Percentiles rank a stretch among this genome's conserved stretches.
These are phyloP conservation scores for Solen grandis DNA, from an alignment of 1,140 invertebrate species.

Conservation along the genomic window DNA sequence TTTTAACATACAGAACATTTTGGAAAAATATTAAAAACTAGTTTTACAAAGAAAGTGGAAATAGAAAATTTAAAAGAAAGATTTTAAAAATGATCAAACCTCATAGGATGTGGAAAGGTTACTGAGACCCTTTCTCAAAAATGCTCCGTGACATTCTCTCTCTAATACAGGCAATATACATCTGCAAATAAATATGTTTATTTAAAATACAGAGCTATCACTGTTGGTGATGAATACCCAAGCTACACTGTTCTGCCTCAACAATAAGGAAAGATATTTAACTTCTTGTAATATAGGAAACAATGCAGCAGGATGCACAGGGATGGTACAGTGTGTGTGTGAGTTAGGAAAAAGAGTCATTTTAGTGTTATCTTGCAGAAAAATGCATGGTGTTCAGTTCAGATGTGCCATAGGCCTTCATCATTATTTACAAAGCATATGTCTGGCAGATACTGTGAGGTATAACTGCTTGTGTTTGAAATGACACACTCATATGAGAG, in stretches of 20 bases:
- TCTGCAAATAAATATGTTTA: constrained; percentile 31
- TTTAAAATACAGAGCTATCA: not conserved
- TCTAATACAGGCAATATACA: constrained; percentile 66
- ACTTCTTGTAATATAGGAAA: not conserved
- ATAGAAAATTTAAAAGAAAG: constrained; percentile 9
- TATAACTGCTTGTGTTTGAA: too few relatives aligned
- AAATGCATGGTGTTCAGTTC: too few relatives aligned
- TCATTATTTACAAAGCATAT: too few relatives aligned
- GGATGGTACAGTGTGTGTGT: not conserved
- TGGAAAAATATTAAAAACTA: not conserved
- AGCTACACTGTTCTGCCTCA: not conserved
- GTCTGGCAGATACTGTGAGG: too few relatives aligned
- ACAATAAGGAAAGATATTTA: not conserved
- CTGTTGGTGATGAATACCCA: not conserved
- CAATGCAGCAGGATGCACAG: not conserved
- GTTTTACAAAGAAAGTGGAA: constrained; percentile 8
- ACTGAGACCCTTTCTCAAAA: constrained; percentile 87
- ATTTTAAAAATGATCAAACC: constrained; percentile 80
- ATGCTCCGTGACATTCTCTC: constrained; percentile 75
- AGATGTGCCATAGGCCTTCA: too few relatives aligned
- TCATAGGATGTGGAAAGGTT: constrained; percentile 87
- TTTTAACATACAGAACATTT: not conserved
- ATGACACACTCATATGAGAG: too few relatives aligned
- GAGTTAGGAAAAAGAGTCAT: not conserved
- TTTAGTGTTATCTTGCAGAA: not conserved